Conservation (phyloP, 2,797 vertebrate genomes). For the Anas acuta region DNA sequence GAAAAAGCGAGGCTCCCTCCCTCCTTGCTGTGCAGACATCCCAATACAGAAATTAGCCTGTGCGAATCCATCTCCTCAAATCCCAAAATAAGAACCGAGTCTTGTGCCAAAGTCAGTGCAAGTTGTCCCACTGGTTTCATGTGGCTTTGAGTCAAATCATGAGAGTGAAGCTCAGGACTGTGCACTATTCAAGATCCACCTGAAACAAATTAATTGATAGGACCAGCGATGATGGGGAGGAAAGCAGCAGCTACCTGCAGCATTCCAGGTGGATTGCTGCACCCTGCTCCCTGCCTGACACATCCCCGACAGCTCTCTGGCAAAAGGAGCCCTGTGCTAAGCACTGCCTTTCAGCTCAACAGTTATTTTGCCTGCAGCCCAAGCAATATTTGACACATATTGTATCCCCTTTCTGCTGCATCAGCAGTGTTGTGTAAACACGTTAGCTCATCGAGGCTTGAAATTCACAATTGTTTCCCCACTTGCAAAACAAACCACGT, state of each 20-base stretch:
- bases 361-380: constrained; percentile 41
- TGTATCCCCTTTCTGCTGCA: constrained; percentile 2
- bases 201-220: background rate
- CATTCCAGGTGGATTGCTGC: background rate
- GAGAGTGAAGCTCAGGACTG: background rate
- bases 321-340: background rate
- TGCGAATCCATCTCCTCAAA: background rate
- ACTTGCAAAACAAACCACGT: constrained; percentile 21
- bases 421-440: constrained; percentile 48
- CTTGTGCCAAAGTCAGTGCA: background rate
- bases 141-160: background rate
- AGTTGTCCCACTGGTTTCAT: background rate
- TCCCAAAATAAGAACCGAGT: background rate
- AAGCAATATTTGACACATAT: constrained; percentile 53
- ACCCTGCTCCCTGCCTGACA: background rate
- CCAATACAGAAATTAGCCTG: background rate
- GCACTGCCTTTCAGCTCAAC: constrained; percentile 27
- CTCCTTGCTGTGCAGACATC: constrained; percentile 30
- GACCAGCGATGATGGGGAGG: background rate
- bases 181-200: background rate
- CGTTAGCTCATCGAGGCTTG: constrained; percentile 8
- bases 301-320: background rate
- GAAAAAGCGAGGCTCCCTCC: constrained; percentile 4
- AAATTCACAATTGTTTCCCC: constrained; percentile 12
- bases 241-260: background rate